A percentile compares a stretch with the other conserved stretches of the same genome.
phyloP scores from a whole-genome alignment of 2,113 vertebrate species.

The Vombatus ursinus region DNA sequence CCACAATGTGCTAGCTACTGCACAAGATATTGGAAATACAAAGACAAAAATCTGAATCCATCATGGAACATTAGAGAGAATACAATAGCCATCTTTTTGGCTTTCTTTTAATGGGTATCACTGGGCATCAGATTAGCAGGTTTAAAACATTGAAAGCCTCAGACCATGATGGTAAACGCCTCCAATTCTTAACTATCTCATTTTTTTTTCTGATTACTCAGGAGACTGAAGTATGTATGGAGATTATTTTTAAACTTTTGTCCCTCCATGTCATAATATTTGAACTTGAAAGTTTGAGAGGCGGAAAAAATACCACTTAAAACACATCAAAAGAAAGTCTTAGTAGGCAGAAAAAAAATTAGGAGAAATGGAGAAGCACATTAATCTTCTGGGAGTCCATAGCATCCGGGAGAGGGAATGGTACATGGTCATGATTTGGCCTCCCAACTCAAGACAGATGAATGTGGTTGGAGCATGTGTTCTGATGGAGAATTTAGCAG shows the following conservation, averaged over 20 bases:
- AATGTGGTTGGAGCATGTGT: slow-evolving; percentile 82
- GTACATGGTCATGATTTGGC: slow-evolving; percentile 90
- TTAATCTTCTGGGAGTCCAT: slow-evolving; percentile 91
- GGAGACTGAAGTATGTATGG: background rate
- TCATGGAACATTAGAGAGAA: background rate
- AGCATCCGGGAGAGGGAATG: slow-evolving; percentile 85
- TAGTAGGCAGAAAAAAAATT: slow-evolving; percentile 57
- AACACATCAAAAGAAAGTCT: slow-evolving; percentile 81
- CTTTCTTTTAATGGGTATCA: background rate
- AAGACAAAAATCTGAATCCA: background rate
- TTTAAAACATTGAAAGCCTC: background rate
- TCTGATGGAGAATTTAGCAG: slow-evolving; percentile 89
- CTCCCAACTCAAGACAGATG: slow-evolving; percentile 93
- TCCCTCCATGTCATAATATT: background rate
- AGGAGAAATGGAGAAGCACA: slow-evolving; percentile 83
- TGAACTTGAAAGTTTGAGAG: slow-evolving; percentile 35
- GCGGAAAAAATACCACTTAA: slow-evolving; percentile 73
- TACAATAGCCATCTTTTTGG: background rate
- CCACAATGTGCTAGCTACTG: background rate
- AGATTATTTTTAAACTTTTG: background rate
- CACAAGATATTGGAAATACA: background rate
- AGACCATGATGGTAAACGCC: background rate
- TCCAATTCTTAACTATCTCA: background rate
- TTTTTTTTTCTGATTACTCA: background rate
- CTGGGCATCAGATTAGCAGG: background rate